Evolutionary conservation across 1,140 invertebrate species (phyloP), one percentile per base, ranked within the genome.

Genomic region (Bombus soroeensis): DNA sequence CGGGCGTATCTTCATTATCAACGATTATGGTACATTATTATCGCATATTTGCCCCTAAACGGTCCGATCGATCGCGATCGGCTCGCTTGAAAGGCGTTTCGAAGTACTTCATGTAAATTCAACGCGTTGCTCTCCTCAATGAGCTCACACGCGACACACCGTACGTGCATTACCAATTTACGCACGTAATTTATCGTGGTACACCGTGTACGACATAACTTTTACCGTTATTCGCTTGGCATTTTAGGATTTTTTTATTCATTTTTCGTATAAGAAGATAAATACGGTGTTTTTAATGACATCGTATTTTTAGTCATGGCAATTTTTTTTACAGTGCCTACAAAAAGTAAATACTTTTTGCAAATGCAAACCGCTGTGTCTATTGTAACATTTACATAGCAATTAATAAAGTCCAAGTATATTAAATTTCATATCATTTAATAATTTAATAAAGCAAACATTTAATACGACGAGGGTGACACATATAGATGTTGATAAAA

Each of bases 1-100:
- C 25, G n/a, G 53, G 66, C 70, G 71, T 81, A 85, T 81, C 89
- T 90, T 93, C 89, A 93, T 94, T 92, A 93, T 86, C 89, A 87
- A 80, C 90, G 91, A 94, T 94, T 94, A 94, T 89, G 81, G 74
- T 90, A 75, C 91, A 93, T 94, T 94, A 94, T 91, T 94, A 94
- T 91, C 88, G 81, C 86, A 89, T 94, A 93, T 93, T 94, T 94
- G 92, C 89, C 88, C 89, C 92, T 94, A 93, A 94, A 93, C 90
- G 92, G 71, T 87, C 68, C 83, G 87, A 86, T 88, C 88, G 86
- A 74, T 85, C 91, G 91, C 92, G 91, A 90, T 81, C 91, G 75
- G 92, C 92, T 93, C 92, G 86, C 84, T 71, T 66, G 89, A 93
- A 93, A 84, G 84, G 81, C n/a, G 80, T 71, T 72, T 64, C 83